Evolutionary conservation across 1,140 invertebrate species (phyloP), one percentile per base, ranked within the genome.

Genomic region (Microplitis demolitor): DNA sequence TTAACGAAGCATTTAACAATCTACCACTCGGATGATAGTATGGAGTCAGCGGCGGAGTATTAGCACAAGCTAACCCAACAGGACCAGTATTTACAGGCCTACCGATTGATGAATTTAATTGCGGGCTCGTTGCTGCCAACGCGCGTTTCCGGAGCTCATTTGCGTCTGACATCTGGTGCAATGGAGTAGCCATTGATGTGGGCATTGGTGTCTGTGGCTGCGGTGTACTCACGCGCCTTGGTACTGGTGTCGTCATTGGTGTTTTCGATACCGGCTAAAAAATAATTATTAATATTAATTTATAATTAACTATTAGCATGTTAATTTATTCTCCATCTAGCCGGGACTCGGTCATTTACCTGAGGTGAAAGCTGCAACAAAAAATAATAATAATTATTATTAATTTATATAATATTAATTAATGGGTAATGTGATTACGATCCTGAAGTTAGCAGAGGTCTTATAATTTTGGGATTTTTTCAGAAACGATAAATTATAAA

Each of bases 61-160:
- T 68, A 34, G 70, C 56, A 61, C 67, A 71, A 71, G 78, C 51
- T 16, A 34, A 5, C 50, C 72, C 76, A 75, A 66, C 34, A 24
- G 53, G n/a, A 71, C 68, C 69, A 63, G 71, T 34, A 74, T 72
- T 77, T 14, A 60, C 64, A 50, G 70, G 39, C 74, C 63, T 69
- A 70, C 67, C 78, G 72, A 66, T 61, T 73, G 77, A 69, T 69
- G 60, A 76, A 73, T 72, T 79, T 71, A 74, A 35, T 69, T 72
- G 63, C 24, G 79, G 72, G 77, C 76, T 82, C 68, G 83, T 76
- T 51, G 74, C 39, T 54, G 79, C 71, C 72, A 85, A 56, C 35
- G 78, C 77, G 79, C 86, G 82, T 71, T 81, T 82, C 66, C 85
- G 81, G 39, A 88, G 73, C 51, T 83, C 79, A 11, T 39, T 76